Conservation (phyloP, 2,797 vertebrate genomes). For the Leptodactylus fallax region DNA sequence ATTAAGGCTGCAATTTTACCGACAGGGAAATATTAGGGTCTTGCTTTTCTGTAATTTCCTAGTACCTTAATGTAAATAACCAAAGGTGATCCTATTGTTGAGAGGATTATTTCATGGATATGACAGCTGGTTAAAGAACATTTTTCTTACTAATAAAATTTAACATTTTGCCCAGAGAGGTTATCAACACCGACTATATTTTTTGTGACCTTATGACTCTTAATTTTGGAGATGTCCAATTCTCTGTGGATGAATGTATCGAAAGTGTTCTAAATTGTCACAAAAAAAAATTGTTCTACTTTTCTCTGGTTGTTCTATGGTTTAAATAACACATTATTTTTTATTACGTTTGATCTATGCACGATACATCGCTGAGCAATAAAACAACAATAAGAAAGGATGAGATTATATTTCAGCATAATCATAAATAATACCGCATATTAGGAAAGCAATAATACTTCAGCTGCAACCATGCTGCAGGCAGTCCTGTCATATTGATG, state of each 20-base stretch:
- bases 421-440: slow-evolving; percentile 32
- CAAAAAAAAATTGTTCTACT: background rate
- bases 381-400: background rate
- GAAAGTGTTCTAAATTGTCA: background rate
- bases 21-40: too few relatives aligned
- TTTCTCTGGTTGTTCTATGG: background rate
- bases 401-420: slow-evolving; percentile 2
- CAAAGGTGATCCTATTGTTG: too few relatives aligned
- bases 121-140: too few relatives aligned
- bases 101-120: background rate
- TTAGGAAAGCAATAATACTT: slow-evolving; percentile 32
- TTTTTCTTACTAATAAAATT: background rate
- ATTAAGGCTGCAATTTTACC: too few relatives aligned
- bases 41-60: too few relatives aligned
- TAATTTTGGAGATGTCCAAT: background rate
- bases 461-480: background rate
- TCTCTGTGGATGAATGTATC: background rate
- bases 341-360: background rate
- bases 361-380: background rate
- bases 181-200: background rate
- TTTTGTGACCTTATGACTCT: background rate
- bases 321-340: background rate
- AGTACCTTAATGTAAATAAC: too few relatives aligned
- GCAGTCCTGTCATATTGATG: background rate
- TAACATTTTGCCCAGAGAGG: background rate